Conservation (phyloP, 2,888 invertebrate genomes). For the Caenorhabditis becei region DNA sequence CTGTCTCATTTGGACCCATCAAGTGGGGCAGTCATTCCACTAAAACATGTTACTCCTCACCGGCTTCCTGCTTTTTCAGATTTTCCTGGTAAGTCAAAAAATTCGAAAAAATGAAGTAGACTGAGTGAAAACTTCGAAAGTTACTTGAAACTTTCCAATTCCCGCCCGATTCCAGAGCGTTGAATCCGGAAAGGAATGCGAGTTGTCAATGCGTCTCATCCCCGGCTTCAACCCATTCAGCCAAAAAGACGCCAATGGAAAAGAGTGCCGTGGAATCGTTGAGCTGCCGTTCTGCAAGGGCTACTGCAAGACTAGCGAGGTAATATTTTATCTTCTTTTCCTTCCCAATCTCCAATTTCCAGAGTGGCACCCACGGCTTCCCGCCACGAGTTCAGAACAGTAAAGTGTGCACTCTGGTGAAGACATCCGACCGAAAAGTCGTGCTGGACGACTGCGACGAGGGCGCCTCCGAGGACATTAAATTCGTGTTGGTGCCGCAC, state of each 20-base stretch:
- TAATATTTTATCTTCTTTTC: background rate
- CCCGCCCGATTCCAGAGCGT: constrained; percentile 30
- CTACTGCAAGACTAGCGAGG: constrained; percentile 71
- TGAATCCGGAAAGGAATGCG: constrained; percentile 57
- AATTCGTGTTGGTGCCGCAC: constrained; percentile 59
- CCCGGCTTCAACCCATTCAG: constrained; percentile 61
- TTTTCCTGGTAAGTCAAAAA: constrained; percentile 9
- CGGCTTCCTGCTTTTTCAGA: constrained; percentile 8
- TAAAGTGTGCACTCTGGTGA: constrained; percentile 64
- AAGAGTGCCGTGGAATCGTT: constrained; percentile 64
- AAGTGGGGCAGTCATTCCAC: background rate
- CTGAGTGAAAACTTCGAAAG: too few relatives aligned
- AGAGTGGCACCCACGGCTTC: constrained; percentile 68
- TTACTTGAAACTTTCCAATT: background rate
- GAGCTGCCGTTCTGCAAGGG: constrained; percentile 67
- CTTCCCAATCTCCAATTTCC: constrained; percentile 9
- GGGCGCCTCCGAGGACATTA: constrained; percentile 61
- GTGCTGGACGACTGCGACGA: constrained; percentile 63
- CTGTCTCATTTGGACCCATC: background rate
- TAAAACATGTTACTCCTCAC: constrained; percentile 20
- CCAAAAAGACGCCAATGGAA: constrained; percentile 44
- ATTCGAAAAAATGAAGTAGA: too few relatives aligned
- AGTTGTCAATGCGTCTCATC: constrained; percentile 56
- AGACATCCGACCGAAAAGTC: constrained; percentile 60
- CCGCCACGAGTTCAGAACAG: constrained; percentile 65